A percentile compares a stretch with the other conserved stretches of the same genome.
Conservation (phyloP, 2,113 vertebrate species). For the Microtus pennsylvanicus region DNA sequence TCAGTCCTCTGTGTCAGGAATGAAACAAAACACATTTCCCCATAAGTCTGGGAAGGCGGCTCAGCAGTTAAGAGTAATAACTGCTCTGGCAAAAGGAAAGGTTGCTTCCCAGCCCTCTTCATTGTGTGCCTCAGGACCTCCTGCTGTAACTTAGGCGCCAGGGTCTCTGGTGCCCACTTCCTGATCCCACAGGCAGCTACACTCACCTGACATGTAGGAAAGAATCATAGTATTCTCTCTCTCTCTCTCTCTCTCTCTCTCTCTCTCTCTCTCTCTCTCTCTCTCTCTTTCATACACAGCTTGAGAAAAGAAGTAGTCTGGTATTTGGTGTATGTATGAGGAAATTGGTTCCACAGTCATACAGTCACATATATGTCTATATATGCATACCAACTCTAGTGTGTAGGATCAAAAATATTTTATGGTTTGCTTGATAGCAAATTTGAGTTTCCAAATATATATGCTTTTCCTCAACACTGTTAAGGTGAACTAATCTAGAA, state of each 20-base stretch:
- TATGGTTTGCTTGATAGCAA: constrained; percentile 10
- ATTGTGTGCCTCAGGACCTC: neutral
- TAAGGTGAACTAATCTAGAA: neutral
- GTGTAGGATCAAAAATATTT: neutral
- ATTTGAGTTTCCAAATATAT: neutral
- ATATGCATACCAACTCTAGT: neutral
- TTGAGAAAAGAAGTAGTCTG: neutral
- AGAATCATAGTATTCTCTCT: neutral
- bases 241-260: neutral
- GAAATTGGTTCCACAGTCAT: neutral
- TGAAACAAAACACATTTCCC: neutral
- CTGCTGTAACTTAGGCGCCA: neutral
- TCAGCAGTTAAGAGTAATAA: neutral
- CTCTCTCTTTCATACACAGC: neutral
- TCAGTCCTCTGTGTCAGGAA: neutral
- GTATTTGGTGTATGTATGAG: neutral
- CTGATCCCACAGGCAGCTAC: neutral
- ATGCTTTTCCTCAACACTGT: neutral
- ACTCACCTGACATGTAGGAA: neutral
- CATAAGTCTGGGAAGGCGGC: neutral
- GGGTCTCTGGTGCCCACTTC: neutral
- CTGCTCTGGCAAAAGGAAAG: neutral
- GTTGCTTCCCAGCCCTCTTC: neutral
- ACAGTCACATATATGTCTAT: neutral
- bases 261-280: neutral